A percentile compares a stretch with the other conserved stretches of the same genome.
phyloP scores from a whole-genome alignment of 2,797 vertebrate genomes.

The Paramormyrops hopkinsi region DNA sequence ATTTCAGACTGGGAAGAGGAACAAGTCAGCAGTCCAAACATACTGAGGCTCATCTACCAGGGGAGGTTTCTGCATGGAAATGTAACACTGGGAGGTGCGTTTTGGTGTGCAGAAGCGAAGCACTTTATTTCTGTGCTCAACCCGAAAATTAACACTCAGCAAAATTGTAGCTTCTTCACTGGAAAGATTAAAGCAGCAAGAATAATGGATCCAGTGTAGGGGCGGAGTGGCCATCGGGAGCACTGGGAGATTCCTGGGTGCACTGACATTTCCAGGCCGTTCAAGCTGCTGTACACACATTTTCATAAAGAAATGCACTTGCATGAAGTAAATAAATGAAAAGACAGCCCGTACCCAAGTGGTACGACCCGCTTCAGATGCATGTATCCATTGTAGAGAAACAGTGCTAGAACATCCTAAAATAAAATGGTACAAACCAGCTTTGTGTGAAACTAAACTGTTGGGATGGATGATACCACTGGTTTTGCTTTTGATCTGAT shows the following conservation, averaged over 20 bases:
- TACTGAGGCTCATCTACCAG: conserved; percentile 97
- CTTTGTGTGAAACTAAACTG: background rate
- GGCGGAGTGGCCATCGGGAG: background rate
- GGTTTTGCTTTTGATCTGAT: background rate
- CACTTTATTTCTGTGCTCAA: background rate
- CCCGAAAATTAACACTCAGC: background rate
- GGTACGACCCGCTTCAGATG: background rate
- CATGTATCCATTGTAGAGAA: background rate
- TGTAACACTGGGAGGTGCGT: conserved; percentile 94
- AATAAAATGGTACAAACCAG: background rate
- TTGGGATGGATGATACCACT: background rate
- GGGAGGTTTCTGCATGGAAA: conserved; percentile 97
- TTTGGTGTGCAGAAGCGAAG: background rate
- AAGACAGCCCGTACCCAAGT: background rate
- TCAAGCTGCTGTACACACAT: background rate
- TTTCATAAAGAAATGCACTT: background rate
- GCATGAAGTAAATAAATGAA: background rate
- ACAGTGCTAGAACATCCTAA: background rate
- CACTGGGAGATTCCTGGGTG: background rate
- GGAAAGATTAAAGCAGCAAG: background rate
- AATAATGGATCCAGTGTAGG: background rate
- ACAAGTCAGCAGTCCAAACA: conserved; percentile 94
- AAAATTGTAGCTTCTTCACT: background rate
- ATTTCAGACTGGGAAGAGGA: conserved; percentile 91
- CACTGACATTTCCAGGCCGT: background rate